Percentiles rank a stretch among this genome's conserved stretches.
These are phyloP conservation scores for Phymanthus crucifer DNA, from an alignment of 92 coral and sea anemone species.

Conservation along the genomic window DNA sequence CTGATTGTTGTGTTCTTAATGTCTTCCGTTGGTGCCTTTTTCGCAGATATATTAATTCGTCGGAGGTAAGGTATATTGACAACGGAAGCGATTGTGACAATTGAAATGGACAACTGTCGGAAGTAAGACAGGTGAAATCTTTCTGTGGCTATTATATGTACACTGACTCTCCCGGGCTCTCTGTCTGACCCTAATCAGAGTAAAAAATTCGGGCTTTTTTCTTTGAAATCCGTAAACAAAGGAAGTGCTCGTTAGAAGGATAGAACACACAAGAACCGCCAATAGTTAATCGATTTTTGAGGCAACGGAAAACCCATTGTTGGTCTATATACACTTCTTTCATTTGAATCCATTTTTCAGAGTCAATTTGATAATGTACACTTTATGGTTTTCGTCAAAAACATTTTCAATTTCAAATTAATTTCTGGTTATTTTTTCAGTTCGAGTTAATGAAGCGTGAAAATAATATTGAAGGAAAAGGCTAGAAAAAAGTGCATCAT, in stretches of 20 bases:
- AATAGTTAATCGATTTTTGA: constrained; percentile 30
- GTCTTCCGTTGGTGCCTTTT: constrained; percentile 52
- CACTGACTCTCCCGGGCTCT: constrained; percentile 46
- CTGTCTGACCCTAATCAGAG: constrained; percentile 61
- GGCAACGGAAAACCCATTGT: constrained; percentile 16
- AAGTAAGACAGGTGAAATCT: constrained; percentile 68
- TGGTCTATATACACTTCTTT: constrained; percentile 21
- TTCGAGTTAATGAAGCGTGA: background rate
- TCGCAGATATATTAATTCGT: constrained; percentile 42
- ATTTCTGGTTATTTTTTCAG: background rate
- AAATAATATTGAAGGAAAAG: background rate
- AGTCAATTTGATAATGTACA: constrained; percentile 6
- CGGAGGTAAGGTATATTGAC: constrained; percentile 49
- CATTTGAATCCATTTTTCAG: constrained; percentile 31
- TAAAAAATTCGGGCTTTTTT: constrained; percentile 46
- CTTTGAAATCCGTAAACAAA: constrained; percentile 43
- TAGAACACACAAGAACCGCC: constrained; percentile 30
- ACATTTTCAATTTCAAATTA: background rate
- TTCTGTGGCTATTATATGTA: constrained; percentile 53
- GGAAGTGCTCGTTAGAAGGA: constrained; percentile 37
- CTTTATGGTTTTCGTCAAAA: background rate
- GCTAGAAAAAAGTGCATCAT: background rate
- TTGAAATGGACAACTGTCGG: constrained; percentile 55
- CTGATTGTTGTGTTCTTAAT: constrained; percentile 41
- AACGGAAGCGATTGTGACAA: constrained; percentile 44